Conservation (phyloP, 2,888 invertebrate species). For the Neoascia interrupta region DNA sequence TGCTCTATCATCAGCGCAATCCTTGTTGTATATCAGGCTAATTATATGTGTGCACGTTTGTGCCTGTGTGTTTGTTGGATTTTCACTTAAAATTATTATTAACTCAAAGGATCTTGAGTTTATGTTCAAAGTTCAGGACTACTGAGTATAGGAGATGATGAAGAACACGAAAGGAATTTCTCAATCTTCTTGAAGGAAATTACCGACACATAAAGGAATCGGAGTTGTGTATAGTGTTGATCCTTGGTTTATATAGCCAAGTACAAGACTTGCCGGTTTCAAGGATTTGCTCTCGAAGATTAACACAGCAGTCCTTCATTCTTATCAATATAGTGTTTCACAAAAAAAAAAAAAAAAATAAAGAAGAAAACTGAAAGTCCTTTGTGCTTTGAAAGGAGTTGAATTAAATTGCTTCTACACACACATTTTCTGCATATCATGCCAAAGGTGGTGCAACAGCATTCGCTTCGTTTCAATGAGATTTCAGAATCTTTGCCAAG, state of each 20-base stretch:
- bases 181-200: too few relatives aligned
- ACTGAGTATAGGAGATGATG: conserved; percentile 8
- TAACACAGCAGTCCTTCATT: conserved; percentile 6
- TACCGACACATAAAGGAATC: too few relatives aligned
- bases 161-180: too few relatives aligned
- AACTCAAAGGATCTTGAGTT: conserved; percentile 37
- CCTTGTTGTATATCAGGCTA: conserved; percentile 29
- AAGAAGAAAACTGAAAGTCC: background rate
- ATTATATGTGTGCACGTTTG: background rate
- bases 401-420: conserved; percentile 1
- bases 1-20: conserved; percentile 8
- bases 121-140: conserved; percentile 21
- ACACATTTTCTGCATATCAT: conserved; percentile 19
- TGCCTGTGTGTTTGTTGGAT: conserved; percentile 34
- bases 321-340: background rate
- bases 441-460: conserved; percentile 15
- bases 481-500: conserved; percentile 24
- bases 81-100: conserved; percentile 57
- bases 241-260: too few relatives aligned
- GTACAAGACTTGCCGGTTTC: too few relatives aligned
- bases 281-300: conserved; percentile 28
- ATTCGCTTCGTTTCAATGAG: conserved; percentile 27
- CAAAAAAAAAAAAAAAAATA: too few relatives aligned
- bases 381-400: background rate
- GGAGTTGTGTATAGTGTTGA: background rate